A percentile compares a stretch with the other conserved stretches of the same genome.
phyloP scores from a whole-genome alignment of 2,113 vertebrate genomes.

The Lepidothrix coronata region DNA sequence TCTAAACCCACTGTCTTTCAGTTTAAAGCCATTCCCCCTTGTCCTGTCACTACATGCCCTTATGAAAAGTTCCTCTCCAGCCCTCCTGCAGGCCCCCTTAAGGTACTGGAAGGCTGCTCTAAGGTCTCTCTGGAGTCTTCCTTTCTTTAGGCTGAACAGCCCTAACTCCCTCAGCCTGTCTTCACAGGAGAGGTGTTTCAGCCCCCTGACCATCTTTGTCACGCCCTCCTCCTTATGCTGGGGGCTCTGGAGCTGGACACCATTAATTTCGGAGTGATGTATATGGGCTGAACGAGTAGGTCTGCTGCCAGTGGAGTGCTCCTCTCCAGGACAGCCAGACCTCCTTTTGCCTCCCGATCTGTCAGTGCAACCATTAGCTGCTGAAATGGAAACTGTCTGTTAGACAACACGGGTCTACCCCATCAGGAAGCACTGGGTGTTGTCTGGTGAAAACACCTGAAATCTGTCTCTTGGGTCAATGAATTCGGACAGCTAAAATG shows the following conservation, averaged over 20 bases:
- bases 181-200: background rate
- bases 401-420: rapidly evolving
- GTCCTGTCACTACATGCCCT: background rate
- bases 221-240: too few relatives aligned
- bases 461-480: background rate
- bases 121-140: background rate
- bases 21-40: background rate
- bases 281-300: background rate
- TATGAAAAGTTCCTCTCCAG: background rate
- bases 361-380: background rate
- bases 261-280: background rate
- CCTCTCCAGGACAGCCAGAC: background rate
- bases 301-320: background rate
- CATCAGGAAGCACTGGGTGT: rapidly evolving
- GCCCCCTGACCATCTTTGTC: background rate
- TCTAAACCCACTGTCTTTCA: background rate
- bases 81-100: background rate
- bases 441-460: background rate
- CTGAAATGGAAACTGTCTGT: background rate
- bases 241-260: background rate
- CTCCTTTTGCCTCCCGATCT: background rate
- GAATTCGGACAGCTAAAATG: background rate
- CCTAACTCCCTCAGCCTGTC: background rate
- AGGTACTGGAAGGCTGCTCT: background rate
- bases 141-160: background rate